Conservation (phyloP, 2,797 vertebrate species). For the Kryptopterus vitreolus region DNA sequence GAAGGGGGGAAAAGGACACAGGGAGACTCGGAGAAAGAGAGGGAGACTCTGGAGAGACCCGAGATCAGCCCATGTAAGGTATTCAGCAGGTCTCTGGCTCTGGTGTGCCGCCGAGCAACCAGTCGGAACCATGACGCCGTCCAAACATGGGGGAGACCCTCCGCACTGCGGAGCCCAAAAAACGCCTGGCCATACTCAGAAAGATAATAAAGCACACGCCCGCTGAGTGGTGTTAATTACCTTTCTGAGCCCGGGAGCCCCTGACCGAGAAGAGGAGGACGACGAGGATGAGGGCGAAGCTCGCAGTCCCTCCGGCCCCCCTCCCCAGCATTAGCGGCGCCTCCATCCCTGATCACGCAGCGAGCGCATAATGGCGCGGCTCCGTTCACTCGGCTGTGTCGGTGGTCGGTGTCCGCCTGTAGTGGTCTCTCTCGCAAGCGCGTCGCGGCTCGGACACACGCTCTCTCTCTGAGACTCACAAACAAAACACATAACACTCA, state of each 20-base stretch:
- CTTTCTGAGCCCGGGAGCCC: conserved; percentile 75
- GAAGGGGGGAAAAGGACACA: neutral
- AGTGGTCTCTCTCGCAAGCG: neutral
- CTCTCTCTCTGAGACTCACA: neutral
- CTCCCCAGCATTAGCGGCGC: conserved; percentile 81
- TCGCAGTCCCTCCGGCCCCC: conserved; percentile 73
- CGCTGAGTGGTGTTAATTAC: conserved; percentile 61
- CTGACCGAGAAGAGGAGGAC: conserved; percentile 67
- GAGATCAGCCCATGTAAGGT: conserved; percentile 42
- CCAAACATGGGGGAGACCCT: neutral
- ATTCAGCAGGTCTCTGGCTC: conserved; percentile 23
- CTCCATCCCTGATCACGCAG: conserved; percentile 79
- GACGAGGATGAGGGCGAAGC: conserved; percentile 73
- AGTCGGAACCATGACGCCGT: conserved; percentile 2
- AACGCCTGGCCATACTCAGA: conserved; percentile 8
- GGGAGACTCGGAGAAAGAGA: neutral
- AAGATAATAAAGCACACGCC: neutral
- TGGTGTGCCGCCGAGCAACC: neutral
- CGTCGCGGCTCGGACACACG: neutral
- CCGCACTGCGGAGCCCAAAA: neutral
- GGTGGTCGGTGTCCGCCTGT: neutral
- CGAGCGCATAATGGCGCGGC: conserved; percentile 75
- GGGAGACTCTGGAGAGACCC: neutral
- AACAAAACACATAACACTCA: conserved; percentile 38
- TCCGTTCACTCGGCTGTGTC: conserved; percentile 39